Conservation (phyloP, 2,888 invertebrate species). For the Dexiosoma caninum region DNA sequence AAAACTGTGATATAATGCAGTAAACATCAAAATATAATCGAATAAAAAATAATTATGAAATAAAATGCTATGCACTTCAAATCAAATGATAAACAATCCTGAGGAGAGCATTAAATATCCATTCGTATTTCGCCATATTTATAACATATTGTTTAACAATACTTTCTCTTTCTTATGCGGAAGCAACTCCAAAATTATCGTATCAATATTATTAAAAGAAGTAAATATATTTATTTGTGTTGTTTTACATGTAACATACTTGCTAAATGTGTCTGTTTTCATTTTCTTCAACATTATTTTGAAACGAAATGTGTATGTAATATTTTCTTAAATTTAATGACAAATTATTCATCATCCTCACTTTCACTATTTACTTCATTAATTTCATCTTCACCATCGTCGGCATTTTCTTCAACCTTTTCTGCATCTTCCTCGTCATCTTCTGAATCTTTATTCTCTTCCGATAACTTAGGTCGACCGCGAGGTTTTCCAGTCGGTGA, state of each 20-base stretch:
- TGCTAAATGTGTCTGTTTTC: not conserved
- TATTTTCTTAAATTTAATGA: not conserved
- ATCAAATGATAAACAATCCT: too few relatives aligned
- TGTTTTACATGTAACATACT: too few relatives aligned
- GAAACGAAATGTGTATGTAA: not conserved
- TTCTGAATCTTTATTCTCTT: conserved; percentile 38
- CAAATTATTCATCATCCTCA: conserved; percentile 11
- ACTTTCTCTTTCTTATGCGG: not conserved
- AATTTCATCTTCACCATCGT: conserved; percentile 38
- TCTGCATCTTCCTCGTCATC: conserved; percentile 36
- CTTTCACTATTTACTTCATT: conserved; percentile 24
- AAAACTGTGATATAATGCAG: too few relatives aligned
- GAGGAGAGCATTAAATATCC: too few relatives aligned
- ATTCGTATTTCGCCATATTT: not conserved
- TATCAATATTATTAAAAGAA: not conserved
- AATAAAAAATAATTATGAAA: too few relatives aligned
- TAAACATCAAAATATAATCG: too few relatives aligned
- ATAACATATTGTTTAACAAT: too few relatives aligned
- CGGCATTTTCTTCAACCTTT: conserved; percentile 35
- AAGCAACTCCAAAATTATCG: not conserved
- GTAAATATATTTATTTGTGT: not conserved
- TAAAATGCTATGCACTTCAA: too few relatives aligned
- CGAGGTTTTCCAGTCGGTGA: conserved; percentile 70
- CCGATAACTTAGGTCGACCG: conserved; percentile 68
- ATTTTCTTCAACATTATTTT: not conserved